These are phyloP conservation scores for Scotopteryx bipunctaria DNA, from an alignment of 2,888 invertebrate species.

Conservation along the genomic window DNA sequence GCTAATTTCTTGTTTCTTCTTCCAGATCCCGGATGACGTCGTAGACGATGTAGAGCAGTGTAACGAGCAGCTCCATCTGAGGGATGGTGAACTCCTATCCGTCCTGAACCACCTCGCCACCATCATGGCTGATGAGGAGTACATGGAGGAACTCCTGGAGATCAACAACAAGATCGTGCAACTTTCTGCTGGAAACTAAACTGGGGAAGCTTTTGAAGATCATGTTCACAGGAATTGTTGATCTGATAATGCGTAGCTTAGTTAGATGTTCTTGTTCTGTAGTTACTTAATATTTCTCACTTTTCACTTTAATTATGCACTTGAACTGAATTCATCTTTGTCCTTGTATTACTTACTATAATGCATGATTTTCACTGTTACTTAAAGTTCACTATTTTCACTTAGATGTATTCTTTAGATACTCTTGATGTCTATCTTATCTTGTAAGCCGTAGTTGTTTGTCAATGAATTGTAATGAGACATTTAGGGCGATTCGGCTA, in stretches of 20 bases:
- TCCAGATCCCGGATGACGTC: slow-evolving; percentile 86
- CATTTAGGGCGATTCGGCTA: slow-evolving; percentile 54
- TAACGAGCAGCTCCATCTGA: slow-evolving; percentile 88
- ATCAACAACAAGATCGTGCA: slow-evolving; percentile 88
- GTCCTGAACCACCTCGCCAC: slow-evolving; percentile 86
- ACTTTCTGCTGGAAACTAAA: slow-evolving; percentile 68
- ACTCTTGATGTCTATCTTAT: slow-evolving; percentile 2
- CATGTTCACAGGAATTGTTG: slow-evolving; percentile 22
- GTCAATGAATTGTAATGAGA: slow-evolving; percentile 39
- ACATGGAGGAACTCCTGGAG: slow-evolving; percentile 88
- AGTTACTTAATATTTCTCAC: slow-evolving; percentile 13
- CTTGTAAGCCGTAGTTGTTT: slow-evolving; percentile 32
- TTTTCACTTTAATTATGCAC: slow-evolving; percentile 3
- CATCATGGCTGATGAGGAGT: slow-evolving; percentile 89
- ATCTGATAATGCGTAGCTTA: too few species aligned
- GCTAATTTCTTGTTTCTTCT: slow-evolving; percentile 26
- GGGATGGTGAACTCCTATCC: slow-evolving; percentile 85
- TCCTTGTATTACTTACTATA: slow-evolving; percentile 1
- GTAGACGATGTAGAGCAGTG: slow-evolving; percentile 86
- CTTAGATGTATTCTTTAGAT: slow-evolving; percentile 1
- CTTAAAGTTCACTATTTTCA: slow-evolving; percentile 2
- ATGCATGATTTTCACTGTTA: neutral
- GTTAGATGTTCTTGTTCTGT: slow-evolving; percentile 3
- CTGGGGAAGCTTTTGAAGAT: slow-evolving; percentile 11
- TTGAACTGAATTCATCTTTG: slow-evolving; percentile 10